These are phyloP conservation scores for Clarias batrachus DNA, from an alignment of 2,113 vertebrate species.

Conservation along the genomic window DNA sequence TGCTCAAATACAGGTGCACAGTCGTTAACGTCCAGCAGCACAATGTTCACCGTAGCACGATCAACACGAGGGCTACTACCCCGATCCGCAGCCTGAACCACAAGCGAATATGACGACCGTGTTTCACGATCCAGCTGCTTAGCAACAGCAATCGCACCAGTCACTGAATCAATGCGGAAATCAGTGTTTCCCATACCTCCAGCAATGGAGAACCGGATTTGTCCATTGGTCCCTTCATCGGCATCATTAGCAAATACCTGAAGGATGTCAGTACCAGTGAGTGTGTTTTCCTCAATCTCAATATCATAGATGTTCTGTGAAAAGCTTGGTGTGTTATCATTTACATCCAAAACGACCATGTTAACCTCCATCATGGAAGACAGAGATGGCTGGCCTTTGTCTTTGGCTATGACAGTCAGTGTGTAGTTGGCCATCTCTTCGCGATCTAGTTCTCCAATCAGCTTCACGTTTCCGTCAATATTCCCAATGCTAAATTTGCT, in stretches of 20 bases:
- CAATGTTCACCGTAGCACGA: constrained; percentile 77
- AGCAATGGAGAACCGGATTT: constrained; percentile 85
- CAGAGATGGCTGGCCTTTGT: constrained; percentile 88
- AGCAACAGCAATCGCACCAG: constrained; percentile 85
- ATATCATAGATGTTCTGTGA: constrained; percentile 83
- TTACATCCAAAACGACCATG: constrained; percentile 87
- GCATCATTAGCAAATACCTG: constrained; percentile 83
- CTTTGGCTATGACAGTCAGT: constrained; percentile 84
- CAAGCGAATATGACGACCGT: constrained; percentile 74
- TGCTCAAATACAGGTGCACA: constrained; percentile 86
- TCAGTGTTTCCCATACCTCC: constrained; percentile 74
- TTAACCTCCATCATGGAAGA: constrained; percentile 84
- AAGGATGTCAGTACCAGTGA: constrained; percentile 85
- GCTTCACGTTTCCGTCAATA: constrained; percentile 83
- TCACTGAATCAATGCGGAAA: constrained; percentile 91
- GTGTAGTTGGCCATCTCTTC: constrained; percentile 89
- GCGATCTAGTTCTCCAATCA: constrained; percentile 88
- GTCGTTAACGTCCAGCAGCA: constrained; percentile 87
- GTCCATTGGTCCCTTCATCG: constrained; percentile 89
- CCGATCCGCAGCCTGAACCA: constrained; percentile 84
- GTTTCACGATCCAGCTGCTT: constrained; percentile 87
- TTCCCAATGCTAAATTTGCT: constrained; percentile 86
- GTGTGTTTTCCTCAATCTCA: constrained; percentile 83
- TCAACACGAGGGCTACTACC: constrained; percentile 86
- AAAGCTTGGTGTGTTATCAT: constrained; percentile 91